Percentiles rank a stretch among this genome's conserved stretches.
Evolutionary conservation across 1,140 invertebrate genomes (phyloP).

Genomic region (Drosophila seguyi): DNA sequence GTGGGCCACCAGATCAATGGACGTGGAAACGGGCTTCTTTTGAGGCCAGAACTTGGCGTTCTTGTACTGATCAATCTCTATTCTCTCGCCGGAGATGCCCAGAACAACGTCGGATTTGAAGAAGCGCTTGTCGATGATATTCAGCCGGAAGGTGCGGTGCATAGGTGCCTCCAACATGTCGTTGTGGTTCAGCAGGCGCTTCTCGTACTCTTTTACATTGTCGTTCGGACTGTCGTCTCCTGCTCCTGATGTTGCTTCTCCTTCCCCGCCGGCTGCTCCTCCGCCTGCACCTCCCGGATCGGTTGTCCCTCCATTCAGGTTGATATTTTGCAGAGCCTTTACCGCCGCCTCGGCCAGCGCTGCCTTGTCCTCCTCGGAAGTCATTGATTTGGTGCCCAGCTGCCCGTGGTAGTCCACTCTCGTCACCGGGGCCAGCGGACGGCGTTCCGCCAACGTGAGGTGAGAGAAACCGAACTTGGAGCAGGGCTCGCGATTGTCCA

Average conservation of each 20-base stretch:
- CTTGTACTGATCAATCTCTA: conserved; percentile 93
- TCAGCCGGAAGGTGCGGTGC: conserved; percentile 93
- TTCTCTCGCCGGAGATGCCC: conserved; percentile 94
- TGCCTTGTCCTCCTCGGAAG: conserved; percentile 76
- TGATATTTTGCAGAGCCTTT: conserved; percentile 58
- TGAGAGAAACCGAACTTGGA: conserved; percentile 96
- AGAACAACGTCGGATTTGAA: conserved; percentile 93
- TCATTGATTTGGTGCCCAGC: conserved; percentile 78
- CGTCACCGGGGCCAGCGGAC: conserved; percentile 76
- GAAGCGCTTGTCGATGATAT: conserved; percentile 91
- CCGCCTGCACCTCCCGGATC: conserved; percentile 45
- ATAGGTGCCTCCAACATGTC: conserved; percentile 92
- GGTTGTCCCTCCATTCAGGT: conserved; percentile 55
- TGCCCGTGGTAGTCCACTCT: conserved; percentile 85
- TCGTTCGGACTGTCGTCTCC: conserved; percentile 57
- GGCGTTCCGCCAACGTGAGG: conserved; percentile 93
- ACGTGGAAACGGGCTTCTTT: conserved; percentile 87
- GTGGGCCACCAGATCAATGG: conserved; percentile 93
- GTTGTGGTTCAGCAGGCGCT: conserved; percentile 89
- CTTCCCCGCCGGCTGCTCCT: conserved; percentile 7
- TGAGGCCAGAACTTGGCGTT: conserved; percentile 90
- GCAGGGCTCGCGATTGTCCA: conserved; percentile 94
- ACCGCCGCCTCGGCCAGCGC: conserved; percentile 63
- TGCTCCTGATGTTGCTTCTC: conserved; percentile 5
- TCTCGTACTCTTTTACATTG: conserved; percentile 82